These are phyloP conservation scores for Procambarus virginalis DNA, from an alignment of 1,140 invertebrate species.

Conservation along the genomic window DNA sequence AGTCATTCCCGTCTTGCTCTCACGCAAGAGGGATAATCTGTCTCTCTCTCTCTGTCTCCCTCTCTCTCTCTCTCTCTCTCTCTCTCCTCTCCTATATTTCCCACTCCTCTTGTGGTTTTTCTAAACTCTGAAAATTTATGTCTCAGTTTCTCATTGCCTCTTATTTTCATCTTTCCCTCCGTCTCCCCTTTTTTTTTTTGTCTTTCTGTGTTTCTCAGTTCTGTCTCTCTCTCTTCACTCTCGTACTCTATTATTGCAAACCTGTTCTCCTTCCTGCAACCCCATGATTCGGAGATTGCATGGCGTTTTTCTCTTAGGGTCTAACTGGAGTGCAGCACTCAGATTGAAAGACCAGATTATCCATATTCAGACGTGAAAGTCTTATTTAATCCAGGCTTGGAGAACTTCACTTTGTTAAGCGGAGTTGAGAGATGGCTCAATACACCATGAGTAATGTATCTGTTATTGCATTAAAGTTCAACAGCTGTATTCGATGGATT, in stretches of 20 bases:
- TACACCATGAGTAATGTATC: neutral
- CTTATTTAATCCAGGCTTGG: neutral
- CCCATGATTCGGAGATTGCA: neutral
- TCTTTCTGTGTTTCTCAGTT: neutral
- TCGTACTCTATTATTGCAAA: neutral
- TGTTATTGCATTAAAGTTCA: no score
- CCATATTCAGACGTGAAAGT: constrained; percentile 13
- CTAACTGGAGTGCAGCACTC: neutral
- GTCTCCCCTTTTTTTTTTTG: neutral
- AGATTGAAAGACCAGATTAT: neutral
- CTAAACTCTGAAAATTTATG: no score
- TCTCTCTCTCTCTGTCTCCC: constrained; percentile 8
- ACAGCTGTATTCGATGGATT: no score
- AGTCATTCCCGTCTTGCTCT: no score
- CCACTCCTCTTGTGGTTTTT: no score
- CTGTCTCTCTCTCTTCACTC: constrained; percentile 18
- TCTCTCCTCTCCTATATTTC: neutral
- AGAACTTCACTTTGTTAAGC: neutral
- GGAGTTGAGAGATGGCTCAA: neutral
- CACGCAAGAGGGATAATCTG: no score
- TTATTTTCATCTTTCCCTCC: no score
- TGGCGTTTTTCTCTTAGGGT: neutral
- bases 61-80: constrained; percentile 4
- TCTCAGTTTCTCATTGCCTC: no score
- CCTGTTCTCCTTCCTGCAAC: neutral